Conservation (phyloP, 2,113 vertebrate genomes). For the Boulengeromyrus knoepffleri region DNA sequence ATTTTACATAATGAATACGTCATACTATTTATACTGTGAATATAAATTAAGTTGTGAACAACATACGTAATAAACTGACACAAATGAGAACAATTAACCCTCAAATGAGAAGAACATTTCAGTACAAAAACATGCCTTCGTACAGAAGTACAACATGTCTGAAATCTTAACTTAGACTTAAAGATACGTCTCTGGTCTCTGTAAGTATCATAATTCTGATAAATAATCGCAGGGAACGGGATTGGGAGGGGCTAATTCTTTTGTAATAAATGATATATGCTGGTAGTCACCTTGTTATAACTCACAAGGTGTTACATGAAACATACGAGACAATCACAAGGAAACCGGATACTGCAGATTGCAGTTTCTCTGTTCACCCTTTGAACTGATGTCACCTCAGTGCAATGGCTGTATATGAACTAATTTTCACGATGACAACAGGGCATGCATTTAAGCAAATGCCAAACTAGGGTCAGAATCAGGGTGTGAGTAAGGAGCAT, state of each 20-base stretch:
- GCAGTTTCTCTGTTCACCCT: not conserved
- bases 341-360: not conserved
- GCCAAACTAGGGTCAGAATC: not conserved
- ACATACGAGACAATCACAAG: not conserved
- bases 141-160: not conserved
- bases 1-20: conserved; percentile 7
- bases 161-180: not conserved
- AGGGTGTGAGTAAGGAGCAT: not conserved
- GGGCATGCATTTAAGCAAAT: not conserved
- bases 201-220: not conserved
- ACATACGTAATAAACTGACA: not conserved
- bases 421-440: not conserved
- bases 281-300: not conserved
- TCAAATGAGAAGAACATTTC: not conserved
- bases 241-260: not conserved
- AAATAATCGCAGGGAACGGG: not conserved
- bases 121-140: not conserved
- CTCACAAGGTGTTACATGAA: not conserved
- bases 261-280: not conserved
- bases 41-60: not conserved
- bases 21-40: not conserved
- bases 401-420: not conserved
- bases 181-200: not conserved
- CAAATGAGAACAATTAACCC: not conserved
- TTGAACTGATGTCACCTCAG: not conserved